Percentiles rank a stretch among this genome's conserved stretches.
phyloP scores from a whole-genome alignment of 1,140 invertebrate genomes.

The Polyergus mexicanus region DNA sequence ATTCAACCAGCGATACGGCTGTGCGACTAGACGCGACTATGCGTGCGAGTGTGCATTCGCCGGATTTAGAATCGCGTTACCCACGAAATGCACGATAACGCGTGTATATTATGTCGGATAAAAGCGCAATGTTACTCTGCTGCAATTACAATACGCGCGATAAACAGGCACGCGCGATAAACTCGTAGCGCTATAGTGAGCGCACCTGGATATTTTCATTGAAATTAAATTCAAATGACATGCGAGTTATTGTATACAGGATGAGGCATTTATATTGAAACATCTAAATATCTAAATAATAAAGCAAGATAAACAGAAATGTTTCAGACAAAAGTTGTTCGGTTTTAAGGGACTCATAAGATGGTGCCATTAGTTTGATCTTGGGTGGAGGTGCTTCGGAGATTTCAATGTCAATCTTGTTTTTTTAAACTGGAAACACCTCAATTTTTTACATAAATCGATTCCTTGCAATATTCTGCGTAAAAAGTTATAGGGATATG shows the following conservation, averaged over 20 bases:
- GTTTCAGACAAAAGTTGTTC: too few relatives aligned
- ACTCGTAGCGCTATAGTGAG: neutral
- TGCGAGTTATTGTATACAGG: neutral
- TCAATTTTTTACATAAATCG: too few relatives aligned
- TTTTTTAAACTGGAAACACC: too few relatives aligned
- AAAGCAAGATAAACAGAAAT: too few relatives aligned
- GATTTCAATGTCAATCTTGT: too few relatives aligned
- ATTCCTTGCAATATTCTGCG: too few relatives aligned
- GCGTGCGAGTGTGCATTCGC: slow-evolving; percentile 49
- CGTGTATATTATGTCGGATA: slow-evolving; percentile 51
- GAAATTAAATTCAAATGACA: neutral
- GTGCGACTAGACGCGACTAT: slow-evolving; percentile 4
- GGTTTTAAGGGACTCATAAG: too few relatives aligned
- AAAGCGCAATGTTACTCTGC: slow-evolving; percentile 36
- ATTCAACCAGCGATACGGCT: slow-evolving; percentile 29
- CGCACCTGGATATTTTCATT: slow-evolving; percentile 16
- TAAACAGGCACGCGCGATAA: slow-evolving; percentile 52
- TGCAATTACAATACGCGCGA: slow-evolving; percentile 35
- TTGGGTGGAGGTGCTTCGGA: too few relatives aligned
- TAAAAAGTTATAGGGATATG: too few relatives aligned
- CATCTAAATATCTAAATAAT: too few relatives aligned
- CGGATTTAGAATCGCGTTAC: slow-evolving; percentile 47
- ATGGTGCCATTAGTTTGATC: too few relatives aligned
- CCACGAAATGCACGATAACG: slow-evolving; percentile 54
- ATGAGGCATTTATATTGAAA: too few relatives aligned